Evolutionary conservation across 2,113 vertebrate species (phyloP), one percentile per base, ranked within the genome.

Genomic region (Muscicapa adusta): DNA sequence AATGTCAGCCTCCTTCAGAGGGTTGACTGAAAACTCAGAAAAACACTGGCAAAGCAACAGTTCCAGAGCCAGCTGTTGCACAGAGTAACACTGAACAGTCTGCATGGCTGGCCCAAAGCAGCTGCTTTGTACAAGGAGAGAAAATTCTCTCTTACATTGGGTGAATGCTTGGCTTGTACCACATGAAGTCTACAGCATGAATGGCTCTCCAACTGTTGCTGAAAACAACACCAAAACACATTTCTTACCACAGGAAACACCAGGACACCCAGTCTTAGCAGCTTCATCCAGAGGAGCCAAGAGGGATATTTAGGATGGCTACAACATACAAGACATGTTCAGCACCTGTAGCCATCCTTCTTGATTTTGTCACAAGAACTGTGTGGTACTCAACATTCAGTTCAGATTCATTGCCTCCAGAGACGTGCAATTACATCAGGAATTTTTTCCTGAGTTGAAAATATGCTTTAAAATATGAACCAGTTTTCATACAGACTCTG

Each of bases 241-340:
- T 58, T 75, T 75, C 34, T 75, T 82, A 75, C 54, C 28, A 19
- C 0, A 6, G 57, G 36, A 68, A 42, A 63, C 38, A 33, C n/a
- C 22, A 43, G 60, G 56, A 81, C 40, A 68, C 34, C 15, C 68
- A 26, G 8, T 22, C 28, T 72, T 48, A 89, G 48, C 10, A 48
- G 40, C 25, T 83, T 40, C 66, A 62, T 34, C 38, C 63, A 7
- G 34, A 31, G 72, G 25, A 63, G 12, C 6, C 8, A 40, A 79
- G n/a, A 5, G 10, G 4, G 18, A 0, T 60, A 29, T 65, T 87
- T 53, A 31, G 45, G 42, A 38, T 7, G 19, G 10, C 18, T 89
- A 56, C 22, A 57, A 29, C 0, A 0, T 8, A 28, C 16, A 68
- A 66, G 33, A 50, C 14, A 4, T 0, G 4, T 34, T 43, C 36